These are phyloP conservation scores for Campoletis raptor DNA, from an alignment of 2,888 invertebrate genomes.

Conservation along the genomic window DNA sequence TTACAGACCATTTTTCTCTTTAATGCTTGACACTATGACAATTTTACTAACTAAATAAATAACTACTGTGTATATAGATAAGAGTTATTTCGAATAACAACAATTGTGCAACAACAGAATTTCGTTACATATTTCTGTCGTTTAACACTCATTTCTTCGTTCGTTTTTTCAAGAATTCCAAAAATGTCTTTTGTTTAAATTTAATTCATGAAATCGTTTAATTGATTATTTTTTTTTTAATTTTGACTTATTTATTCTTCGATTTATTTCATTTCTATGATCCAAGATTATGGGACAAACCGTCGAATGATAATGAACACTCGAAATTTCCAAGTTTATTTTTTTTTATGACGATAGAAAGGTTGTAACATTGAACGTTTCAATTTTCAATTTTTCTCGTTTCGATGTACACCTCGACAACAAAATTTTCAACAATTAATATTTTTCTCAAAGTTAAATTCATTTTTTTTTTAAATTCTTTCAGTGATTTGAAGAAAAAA, in stretches of 20 bases:
- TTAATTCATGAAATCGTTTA: not conserved
- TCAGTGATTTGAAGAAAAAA: not conserved
- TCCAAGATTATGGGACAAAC: not conserved
- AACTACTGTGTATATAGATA: slow-evolving; percentile 55
- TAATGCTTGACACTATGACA: slow-evolving; percentile 67
- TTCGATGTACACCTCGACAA: not conserved
- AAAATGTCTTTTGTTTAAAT: not conserved
- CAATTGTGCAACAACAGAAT: slow-evolving; percentile 60
- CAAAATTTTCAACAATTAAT: not conserved
- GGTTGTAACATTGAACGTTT: not conserved
- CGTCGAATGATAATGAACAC: slow-evolving; percentile 10
- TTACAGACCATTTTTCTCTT: slow-evolving; percentile 84
- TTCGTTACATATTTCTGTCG: not conserved
- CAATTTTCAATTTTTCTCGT: not conserved
- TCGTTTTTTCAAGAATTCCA: not conserved
- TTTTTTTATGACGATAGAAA: not conserved
- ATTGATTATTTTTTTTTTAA: not conserved
- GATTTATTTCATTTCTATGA: not conserved
- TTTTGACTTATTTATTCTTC: not conserved
- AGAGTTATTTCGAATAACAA: slow-evolving; percentile 52
- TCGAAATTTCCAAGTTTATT: not conserved
- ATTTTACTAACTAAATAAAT: slow-evolving; percentile 47
- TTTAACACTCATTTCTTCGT: slow-evolving; percentile 5
- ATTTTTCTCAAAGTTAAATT: not conserved
- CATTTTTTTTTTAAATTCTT: not conserved